These are phyloP conservation scores for Nothocercus nigrocapillus DNA, from an alignment of 2,113 vertebrate genomes.

Conservation along the genomic window DNA sequence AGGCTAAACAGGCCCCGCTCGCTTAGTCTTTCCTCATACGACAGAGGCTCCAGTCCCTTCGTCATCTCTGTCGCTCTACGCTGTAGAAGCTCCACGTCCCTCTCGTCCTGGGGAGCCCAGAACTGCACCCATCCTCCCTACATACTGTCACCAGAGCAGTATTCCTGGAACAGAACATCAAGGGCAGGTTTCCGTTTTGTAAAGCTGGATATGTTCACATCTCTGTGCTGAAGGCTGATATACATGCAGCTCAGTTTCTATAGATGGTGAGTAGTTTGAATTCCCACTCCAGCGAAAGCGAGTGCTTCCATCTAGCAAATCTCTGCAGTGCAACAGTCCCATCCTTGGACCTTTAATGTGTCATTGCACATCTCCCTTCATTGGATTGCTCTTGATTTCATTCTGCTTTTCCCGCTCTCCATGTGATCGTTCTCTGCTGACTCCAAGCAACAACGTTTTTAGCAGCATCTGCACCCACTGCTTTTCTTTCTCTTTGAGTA, in stretches of 20 bases:
- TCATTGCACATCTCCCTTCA: fast-evolving
- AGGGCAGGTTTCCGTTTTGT: not conserved
- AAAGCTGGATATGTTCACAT: not conserved
- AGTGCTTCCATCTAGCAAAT: slow-evolving; percentile 10
- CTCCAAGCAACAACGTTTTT: not conserved
- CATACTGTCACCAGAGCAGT: not conserved
- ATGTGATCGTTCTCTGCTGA: not conserved
- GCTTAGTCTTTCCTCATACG: no score
- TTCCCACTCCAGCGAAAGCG: not conserved
- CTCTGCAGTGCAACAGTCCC: not conserved
- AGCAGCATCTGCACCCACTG: not conserved
- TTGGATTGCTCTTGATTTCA: not conserved
- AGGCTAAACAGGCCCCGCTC: no score
- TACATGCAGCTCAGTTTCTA: slow-evolving; percentile 22
- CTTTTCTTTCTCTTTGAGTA: not conserved
- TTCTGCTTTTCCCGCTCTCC: not conserved
- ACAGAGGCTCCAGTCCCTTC: no score
- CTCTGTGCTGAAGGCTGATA: not conserved
- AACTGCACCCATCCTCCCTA: no score
- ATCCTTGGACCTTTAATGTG: not conserved
- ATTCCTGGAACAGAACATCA: not conserved
- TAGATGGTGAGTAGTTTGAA: slow-evolving; percentile 1
- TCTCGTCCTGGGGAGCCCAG: no score
- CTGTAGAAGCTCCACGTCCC: no score
- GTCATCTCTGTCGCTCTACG: no score